Evolutionary conservation across 2,797 vertebrate species (phyloP), one percentile per base, ranked within the genome.

Genomic region (Enteromius thamalakanensis): DNA sequence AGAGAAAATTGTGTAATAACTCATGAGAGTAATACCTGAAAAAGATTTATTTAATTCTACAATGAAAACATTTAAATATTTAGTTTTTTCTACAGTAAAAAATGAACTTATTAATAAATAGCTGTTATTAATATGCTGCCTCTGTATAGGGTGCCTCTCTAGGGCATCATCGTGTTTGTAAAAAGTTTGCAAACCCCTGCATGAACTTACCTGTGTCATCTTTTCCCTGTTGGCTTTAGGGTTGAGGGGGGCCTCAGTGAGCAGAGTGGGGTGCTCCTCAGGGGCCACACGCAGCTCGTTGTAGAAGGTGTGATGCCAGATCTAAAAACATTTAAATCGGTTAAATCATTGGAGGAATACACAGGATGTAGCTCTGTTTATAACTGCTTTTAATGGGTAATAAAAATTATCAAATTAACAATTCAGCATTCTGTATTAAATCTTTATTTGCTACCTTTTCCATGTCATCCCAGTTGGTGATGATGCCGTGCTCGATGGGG

Each of bases 391-490:
- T 34, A 72, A 64, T 32, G 4, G 7, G 4, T 40, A 49, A 60
- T 32, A 32, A 53, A 60, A 64, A 32, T 3, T 0, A 26, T 29
- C 26, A 60, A 60, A 15, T 62, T 5, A 15, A 40, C 7, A 34
- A 19, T 26, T 21, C 21, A 3, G 29, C 34, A 40, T 79, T 60
- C 9, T 45, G 34, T 65, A 58, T 26, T 62, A 23, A 45, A 9
- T 47, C 23, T 17, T 53, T 4, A 9, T 17, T 17, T 77, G 71
- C 64, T 81, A 97, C 97, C 96, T 99, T 99, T 93, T 99, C 98
- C 98, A 99, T 99, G 90, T 99, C 97, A 6, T 99, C 98, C 98
- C 98, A 99, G 96, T 99, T 99, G 93, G 98, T 99, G 93, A 99
- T 94, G 92, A 99, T 99, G 93, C 98, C 98, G 0, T 99, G 98